Evolutionary conservation across 2,888 invertebrate species (phyloP).

Genomic region (Lysandra coridon): DNA sequence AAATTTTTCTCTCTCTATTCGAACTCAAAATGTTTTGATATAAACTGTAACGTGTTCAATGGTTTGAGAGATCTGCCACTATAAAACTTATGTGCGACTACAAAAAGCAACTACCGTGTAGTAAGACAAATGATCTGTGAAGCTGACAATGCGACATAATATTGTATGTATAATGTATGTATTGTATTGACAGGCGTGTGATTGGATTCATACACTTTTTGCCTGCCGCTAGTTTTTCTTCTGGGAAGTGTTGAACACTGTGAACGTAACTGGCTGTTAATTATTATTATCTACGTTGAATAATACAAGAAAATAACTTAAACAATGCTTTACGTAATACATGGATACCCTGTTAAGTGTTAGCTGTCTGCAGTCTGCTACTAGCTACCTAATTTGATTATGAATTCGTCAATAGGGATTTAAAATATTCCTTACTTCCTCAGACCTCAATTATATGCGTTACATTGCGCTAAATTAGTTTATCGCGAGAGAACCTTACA

Average conservation of each 20-base stretch:
- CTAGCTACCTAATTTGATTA: neutral
- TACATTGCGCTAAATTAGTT: too few relatives aligned
- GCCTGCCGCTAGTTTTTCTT: neutral
- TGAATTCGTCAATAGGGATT: neutral
- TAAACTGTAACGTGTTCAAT: neutral
- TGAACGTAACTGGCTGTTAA: neutral
- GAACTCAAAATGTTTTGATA: neutral
- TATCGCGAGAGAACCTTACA: too few relatives aligned
- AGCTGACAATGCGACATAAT: neutral
- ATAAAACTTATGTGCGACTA: neutral
- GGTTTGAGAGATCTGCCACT: neutral
- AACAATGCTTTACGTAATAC: neutral
- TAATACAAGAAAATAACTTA: neutral
- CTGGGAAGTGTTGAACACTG: neutral
- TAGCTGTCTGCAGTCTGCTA: neutral
- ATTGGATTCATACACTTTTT: conserved; percentile 23
- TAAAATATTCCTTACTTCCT: too few relatives aligned
- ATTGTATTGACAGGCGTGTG: conserved; percentile 16
- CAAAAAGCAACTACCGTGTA: neutral
- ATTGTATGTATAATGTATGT: neutral
- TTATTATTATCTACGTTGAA: neutral
- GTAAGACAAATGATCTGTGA: neutral
- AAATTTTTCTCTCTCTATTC: neutral
- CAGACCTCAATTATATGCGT: too few relatives aligned
- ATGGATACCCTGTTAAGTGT: neutral